phyloP scores from a whole-genome alignment of 2,797 vertebrate genomes.

The Hirundo rustica region DNA sequence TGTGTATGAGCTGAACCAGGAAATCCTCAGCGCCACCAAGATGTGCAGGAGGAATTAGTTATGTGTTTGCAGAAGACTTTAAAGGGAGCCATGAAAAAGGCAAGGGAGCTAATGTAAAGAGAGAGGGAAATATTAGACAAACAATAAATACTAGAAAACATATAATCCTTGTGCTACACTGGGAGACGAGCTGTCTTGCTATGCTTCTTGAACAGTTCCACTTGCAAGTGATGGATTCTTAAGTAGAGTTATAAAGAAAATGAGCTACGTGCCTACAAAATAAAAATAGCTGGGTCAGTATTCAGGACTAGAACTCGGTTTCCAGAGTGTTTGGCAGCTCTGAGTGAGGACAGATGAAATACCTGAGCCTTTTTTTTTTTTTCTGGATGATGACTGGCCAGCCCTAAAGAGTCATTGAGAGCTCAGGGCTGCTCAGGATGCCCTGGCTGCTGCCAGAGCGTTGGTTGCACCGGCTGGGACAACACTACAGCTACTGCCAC shows the following conservation, averaged over 20 bases:
- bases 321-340: not conserved
- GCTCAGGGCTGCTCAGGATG: not conserved
- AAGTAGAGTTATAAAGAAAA: not conserved
- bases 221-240: not conserved
- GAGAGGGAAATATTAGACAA: not conserved
- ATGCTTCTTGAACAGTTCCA: not conserved
- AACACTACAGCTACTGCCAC: fast-evolving
- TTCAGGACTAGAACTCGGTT: not conserved
- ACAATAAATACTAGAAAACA: not conserved
- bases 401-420: not conserved
- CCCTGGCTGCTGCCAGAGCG: not conserved
- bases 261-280: not conserved
- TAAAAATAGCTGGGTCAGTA: not conserved
- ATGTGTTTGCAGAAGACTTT: not conserved
- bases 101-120: not conserved
- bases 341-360: not conserved
- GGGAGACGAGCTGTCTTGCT: not conserved
- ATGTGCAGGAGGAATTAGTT: not conserved
- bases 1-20: not conserved
- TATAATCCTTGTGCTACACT: not conserved
- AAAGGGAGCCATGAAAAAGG: not conserved
- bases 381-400: fast-evolving
- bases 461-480: not conserved
- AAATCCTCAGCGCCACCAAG: not conserved
- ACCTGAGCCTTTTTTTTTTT: not conserved